A percentile compares a stretch with the other conserved stretches of the same genome.
Evolutionary conservation across 2,888 invertebrate genomes (phyloP).

Genomic region (Amaurobius ferox): DNA sequence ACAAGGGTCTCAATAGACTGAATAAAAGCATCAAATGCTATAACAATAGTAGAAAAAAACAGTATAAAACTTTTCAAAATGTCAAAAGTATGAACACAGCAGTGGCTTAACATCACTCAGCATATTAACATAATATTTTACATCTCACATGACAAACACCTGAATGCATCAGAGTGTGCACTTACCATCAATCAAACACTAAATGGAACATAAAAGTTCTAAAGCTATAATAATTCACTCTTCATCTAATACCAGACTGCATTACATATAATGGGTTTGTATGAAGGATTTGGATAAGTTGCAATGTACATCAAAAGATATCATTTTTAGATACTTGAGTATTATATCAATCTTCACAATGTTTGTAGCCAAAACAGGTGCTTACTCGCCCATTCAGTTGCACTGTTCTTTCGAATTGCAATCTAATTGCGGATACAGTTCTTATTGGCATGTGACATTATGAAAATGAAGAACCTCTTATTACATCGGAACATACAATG

Average conservation of each 20-base stretch:
- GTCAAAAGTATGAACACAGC: constrained; percentile 63
- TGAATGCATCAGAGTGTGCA: constrained; percentile 19
- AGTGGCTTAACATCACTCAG: constrained; percentile 47
- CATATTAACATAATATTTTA: constrained; percentile 35
- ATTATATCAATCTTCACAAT: too few relatives aligned
- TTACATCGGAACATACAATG: too few relatives aligned
- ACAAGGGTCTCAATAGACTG: neutral
- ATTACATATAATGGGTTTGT: neutral
- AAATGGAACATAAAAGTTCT: constrained; percentile 3
- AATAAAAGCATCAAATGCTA: constrained; percentile 10
- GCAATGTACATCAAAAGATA: too few relatives aligned
- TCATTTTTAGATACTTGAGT: too few relatives aligned
- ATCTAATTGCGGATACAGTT: too few relatives aligned
- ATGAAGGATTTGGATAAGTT: neutral
- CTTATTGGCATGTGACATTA: too few relatives aligned
- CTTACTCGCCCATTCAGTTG: too few relatives aligned
- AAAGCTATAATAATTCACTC: constrained; percentile 5
- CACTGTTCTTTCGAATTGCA: too few relatives aligned
- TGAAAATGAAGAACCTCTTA: too few relatives aligned
- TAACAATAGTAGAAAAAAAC: constrained; percentile 24
- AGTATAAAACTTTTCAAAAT: constrained; percentile 30
- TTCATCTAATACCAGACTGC: neutral
- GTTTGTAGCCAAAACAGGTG: too few relatives aligned
- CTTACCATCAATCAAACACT: constrained; percentile 21
- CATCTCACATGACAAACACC: constrained; percentile 15